These are phyloP conservation scores for Panthera leo DNA, from an alignment of 2,113 vertebrate genomes.

Conservation along the genomic window DNA sequence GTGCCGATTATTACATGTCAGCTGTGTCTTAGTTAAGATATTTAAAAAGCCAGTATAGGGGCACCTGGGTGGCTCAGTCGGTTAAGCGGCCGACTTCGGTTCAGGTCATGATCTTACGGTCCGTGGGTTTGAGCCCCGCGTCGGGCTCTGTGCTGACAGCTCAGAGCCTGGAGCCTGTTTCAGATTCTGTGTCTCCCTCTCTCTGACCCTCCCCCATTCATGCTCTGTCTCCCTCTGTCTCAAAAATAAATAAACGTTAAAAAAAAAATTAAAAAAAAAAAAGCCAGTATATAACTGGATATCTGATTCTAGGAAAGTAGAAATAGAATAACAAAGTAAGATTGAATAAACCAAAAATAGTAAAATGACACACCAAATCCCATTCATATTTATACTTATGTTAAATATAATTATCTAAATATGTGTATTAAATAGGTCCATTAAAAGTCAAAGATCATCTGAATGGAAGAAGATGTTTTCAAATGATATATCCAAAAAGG, in stretches of 20 bases:
- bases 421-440: not conserved
- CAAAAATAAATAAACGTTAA: too few species aligned
- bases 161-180: too few species aligned
- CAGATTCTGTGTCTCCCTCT: too few species aligned
- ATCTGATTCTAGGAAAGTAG: not conserved
- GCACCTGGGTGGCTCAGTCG: too few species aligned
- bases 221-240: too few species aligned
- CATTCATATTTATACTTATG: not conserved
- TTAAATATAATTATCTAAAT: not conserved
- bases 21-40: not conserved
- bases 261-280: not conserved
- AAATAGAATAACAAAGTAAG: not conserved
- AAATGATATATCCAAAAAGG: not conserved
- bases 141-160: too few species aligned
- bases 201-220: too few species aligned
- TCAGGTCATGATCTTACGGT: too few species aligned
- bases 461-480: not conserved
- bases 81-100: too few species aligned
- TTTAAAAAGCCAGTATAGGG: not conserved
- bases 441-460: not conserved
- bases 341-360: not conserved
- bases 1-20: not conserved
- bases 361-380: not conserved
- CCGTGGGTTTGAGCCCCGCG: too few species aligned
- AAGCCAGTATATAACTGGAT: not conserved